Percentiles rank a stretch among this genome's conserved stretches.
phyloP scores from a whole-genome alignment of 2,888 invertebrate species.

The Netelia fuscicornis region DNA sequence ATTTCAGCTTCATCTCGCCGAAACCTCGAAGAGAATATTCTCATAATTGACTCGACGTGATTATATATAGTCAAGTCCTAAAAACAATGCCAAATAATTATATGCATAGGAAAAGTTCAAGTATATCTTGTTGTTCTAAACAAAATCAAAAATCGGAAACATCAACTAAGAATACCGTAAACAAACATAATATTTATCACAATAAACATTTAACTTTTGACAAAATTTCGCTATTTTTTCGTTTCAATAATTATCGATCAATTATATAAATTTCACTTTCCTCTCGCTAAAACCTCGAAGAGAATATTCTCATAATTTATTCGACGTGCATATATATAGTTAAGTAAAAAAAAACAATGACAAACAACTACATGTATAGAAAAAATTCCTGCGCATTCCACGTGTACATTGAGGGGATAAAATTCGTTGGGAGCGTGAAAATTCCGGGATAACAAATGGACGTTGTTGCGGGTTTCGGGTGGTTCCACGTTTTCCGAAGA shows the following conservation, averaged over 20 bases:
- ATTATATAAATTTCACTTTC: neutral
- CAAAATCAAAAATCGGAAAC: no score
- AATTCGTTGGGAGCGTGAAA: constrained; percentile 7
- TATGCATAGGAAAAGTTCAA: neutral
- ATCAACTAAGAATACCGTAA: no score
- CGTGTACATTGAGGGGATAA: neutral
- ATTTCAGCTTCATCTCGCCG: neutral
- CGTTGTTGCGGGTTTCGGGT: constrained; percentile 14
- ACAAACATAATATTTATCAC: no score
- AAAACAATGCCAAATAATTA: neutral
- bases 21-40: neutral
- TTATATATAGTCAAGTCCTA: no score
- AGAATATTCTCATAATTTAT: neutral
- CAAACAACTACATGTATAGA: neutral
- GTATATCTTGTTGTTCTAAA: no score
- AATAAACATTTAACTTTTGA: no score
- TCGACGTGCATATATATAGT: neutral
- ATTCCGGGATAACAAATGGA: constrained; percentile 41
- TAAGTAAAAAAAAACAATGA: neutral
- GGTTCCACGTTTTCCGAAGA: constrained; percentile 43
- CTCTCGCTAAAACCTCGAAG: neutral
- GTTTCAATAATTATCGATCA: neutral
- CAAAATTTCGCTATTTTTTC: neutral
- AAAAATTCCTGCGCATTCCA: neutral
- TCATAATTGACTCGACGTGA: neutral